Conservation (phyloP, 2,888 invertebrate species). For the Trissolcus japonicus region DNA sequence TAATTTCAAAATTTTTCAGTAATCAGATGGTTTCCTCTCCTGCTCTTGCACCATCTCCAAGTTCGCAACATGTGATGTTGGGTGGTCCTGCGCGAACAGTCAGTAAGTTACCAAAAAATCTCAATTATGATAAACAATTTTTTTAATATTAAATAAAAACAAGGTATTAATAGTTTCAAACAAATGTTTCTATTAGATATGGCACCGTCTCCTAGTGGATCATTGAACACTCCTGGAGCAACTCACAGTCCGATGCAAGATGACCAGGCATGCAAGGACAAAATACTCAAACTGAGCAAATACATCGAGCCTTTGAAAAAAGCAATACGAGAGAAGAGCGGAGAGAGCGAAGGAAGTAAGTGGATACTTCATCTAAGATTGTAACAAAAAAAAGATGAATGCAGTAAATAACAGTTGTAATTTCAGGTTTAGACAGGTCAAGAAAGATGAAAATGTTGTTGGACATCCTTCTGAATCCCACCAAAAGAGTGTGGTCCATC, state of each 20-base stretch:
- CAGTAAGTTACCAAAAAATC: slow-evolving; percentile 70
- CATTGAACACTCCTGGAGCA: slow-evolving; percentile 86
- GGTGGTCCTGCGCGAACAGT: slow-evolving; percentile 80
- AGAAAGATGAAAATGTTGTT: slow-evolving; percentile 96
- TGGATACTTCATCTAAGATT: neutral
- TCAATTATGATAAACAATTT: neutral
- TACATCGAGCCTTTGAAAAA: slow-evolving; percentile 94
- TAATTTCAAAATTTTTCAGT: slow-evolving; percentile 61
- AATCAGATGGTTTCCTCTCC: slow-evolving; percentile 84
- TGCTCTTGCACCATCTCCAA: slow-evolving; percentile 83
- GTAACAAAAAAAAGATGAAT: too few relatives aligned
- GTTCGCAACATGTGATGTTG: slow-evolving; percentile 81
- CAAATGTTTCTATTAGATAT: slow-evolving; percentile 79
- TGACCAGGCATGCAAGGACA: slow-evolving; percentile 94
- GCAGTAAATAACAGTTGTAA: too few relatives aligned
- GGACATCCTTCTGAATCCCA: slow-evolving; percentile 92
- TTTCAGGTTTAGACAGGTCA: slow-evolving; percentile 89
- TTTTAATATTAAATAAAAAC: too few relatives aligned
- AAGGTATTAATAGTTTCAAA: neutral
- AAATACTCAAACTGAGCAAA: slow-evolving; percentile 93
- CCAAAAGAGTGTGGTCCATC: slow-evolving; percentile 86
- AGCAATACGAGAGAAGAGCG: slow-evolving; percentile 89
- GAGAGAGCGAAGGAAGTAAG: slow-evolving; percentile 80
- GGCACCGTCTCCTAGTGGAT: slow-evolving; percentile 89
- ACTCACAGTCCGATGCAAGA: slow-evolving; percentile 83